phyloP scores from a whole-genome alignment of 1,140 invertebrate species.

The Euura saliciscinereae region DNA sequence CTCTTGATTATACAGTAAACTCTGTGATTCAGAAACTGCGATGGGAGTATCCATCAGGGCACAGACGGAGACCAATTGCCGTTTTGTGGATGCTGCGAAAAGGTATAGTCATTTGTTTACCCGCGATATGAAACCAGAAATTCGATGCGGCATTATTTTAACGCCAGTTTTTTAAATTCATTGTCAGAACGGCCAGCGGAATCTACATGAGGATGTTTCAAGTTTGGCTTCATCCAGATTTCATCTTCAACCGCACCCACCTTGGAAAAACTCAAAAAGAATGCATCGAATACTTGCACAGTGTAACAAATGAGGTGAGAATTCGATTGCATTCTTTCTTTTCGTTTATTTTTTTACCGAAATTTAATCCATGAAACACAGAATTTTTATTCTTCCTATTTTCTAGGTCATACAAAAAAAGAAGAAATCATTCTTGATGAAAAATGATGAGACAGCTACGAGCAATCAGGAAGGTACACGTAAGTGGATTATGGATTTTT shows the following conservation, averaged over 20 bases:
- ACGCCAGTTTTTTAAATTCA: too few species aligned
- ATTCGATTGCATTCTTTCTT: not conserved
- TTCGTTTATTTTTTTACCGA: not conserved
- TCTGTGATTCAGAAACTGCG: slow-evolving; percentile 66
- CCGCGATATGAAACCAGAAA: too few species aligned
- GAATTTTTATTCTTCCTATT: slow-evolving; percentile 11
- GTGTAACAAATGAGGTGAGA: slow-evolving; percentile 63
- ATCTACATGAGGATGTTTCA: slow-evolving; percentile 55
- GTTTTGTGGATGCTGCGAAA: slow-evolving; percentile 68
- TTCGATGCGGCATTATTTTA: too few species aligned
- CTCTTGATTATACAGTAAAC: too few species aligned
- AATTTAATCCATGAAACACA: not conserved
- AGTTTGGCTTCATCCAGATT: slow-evolving; percentile 64
- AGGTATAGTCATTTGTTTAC: slow-evolving; percentile 38
- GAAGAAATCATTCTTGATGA: slow-evolving; percentile 44
- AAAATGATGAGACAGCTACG: slow-evolving; percentile 23
- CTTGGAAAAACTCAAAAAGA: slow-evolving; percentile 52
- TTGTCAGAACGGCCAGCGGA: slow-evolving; percentile 44
- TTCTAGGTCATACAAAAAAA: slow-evolving; percentile 55
- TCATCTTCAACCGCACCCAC: slow-evolving; percentile 60
- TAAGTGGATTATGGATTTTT: too few species aligned
- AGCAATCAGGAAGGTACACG: too few species aligned
- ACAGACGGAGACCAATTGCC: slow-evolving; percentile 63
- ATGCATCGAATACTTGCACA: slow-evolving; percentile 64
- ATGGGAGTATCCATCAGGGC: slow-evolving; percentile 71